phyloP scores from a whole-genome alignment of 2,888 invertebrate genomes.

The Callimorpha dominula region DNA sequence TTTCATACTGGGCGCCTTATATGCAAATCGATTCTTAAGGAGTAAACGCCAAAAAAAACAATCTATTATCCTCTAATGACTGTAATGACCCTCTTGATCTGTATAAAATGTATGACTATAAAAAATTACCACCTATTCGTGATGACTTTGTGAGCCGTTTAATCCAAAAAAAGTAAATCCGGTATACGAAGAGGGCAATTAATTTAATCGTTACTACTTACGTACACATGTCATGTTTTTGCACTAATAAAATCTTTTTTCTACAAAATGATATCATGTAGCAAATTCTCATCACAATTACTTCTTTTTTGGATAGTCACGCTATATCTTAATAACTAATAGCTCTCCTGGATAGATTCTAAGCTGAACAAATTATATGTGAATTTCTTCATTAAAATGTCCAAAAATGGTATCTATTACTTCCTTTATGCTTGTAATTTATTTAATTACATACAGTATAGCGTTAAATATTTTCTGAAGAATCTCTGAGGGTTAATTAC shows the following conservation, averaged over 20 bases:
- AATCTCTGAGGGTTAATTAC: background rate
- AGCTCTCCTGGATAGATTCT: conserved; percentile 29
- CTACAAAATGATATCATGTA: conserved; percentile 71
- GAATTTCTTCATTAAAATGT: background rate
- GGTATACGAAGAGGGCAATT: conserved; percentile 67
- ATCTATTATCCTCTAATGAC: conserved; percentile 33
- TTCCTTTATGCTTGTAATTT: background rate
- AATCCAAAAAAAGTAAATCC: conserved; percentile 71
- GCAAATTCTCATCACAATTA: conserved; percentile 50
- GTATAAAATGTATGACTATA: conserved; percentile 31
- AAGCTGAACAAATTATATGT: background rate
- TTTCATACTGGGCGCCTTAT: too few relatives aligned
- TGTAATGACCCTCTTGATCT: conserved; percentile 32
- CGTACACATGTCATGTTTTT: conserved; percentile 63
- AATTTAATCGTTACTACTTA: conserved; percentile 50
- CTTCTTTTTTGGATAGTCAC: conserved; percentile 40
- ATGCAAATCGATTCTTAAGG: too few relatives aligned
- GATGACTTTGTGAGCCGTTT: conserved; percentile 55
- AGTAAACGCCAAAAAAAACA: too few relatives aligned
- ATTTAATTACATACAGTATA: background rate
- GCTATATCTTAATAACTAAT: conserved; percentile 33
- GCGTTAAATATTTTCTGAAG: conserved; percentile 7
- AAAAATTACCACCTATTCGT: conserved; percentile 40
- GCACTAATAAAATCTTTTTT: conserved; percentile 72
- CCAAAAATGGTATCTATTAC: background rate